Conservation (phyloP, 30 jellyfish, hydroid and myxozoan species). For the Mastigias papua region DNA sequence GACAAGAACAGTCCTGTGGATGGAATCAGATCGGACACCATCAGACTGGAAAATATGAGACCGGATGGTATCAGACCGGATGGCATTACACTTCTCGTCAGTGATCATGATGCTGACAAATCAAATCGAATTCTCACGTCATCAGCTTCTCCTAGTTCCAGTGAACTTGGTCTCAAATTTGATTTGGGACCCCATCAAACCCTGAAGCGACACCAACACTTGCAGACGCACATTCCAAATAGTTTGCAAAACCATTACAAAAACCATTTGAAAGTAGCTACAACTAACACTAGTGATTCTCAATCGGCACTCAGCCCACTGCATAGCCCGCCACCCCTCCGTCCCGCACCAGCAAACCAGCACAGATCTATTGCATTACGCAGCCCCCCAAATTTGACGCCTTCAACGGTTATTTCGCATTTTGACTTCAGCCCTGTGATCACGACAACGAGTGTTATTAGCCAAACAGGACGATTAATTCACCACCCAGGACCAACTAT, state of each 20-base stretch:
- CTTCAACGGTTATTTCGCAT: constrained; percentile 84
- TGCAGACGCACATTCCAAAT: constrained; percentile 9
- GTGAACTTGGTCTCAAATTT: not conserved
- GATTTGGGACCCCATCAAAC: constrained; percentile 26
- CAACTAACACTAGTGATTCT: constrained; percentile 49
- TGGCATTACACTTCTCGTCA: constrained; percentile 10
- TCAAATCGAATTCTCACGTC: not conserved
- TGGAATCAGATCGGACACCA: not conserved
- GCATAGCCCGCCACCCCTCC: constrained; percentile 98
- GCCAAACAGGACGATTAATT: constrained; percentile 31
- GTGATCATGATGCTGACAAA: constrained; percentile 29
- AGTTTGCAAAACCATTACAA: constrained; percentile 14
- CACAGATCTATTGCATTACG: constrained; percentile 86
- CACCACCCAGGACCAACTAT: constrained; percentile 51
- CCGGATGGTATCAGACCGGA: constrained; percentile 3
- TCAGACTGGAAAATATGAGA: not conserved
- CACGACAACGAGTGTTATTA: constrained; percentile 58
- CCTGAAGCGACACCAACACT: constrained; percentile 24
- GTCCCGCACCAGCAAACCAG: constrained; percentile 91
- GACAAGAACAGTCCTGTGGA: not conserved
- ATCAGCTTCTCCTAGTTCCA: constrained; percentile 20
- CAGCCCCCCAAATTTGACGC: constrained; percentile 93
- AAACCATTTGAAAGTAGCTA: constrained; percentile 61
- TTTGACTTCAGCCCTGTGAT: constrained; percentile 82
- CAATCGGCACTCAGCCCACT: constrained; percentile 83